Base-by-base conservation (phyloP, 1,140 invertebrate genomes). In the Aphaenogaster ashmeadi region DNA sequence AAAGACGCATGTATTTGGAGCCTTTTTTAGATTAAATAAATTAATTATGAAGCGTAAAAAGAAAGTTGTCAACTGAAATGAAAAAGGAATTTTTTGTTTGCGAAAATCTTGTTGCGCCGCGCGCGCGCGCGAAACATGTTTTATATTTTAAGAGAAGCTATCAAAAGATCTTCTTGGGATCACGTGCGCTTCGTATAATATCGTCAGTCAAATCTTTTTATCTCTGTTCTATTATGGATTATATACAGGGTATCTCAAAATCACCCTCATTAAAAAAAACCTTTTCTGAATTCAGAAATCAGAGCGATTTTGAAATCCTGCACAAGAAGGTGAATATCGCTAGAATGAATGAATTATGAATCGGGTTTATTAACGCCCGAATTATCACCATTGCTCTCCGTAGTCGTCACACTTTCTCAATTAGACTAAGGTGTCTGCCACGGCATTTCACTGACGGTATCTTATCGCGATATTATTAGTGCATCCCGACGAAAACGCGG, bases 401-500 rank as follows among this genome's bases (percentile, higher is more conserved):
- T 21, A 21, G 7, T 44, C 74, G 13, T 77, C 21, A 60, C 38
- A 62, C 41, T 78, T 66, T n/a, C 21, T 79, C 77, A 2, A 36
- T 36, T 79, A 47, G n/a, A 27, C 21, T 64, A 47, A 78, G 1
- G 18, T 56, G 58, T 47, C n/a, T n/a, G 9, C 38, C 7, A 18
- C 27, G 27, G 21, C 11, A n/a, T 36, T 27, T 79, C 38, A 66
- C 18, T 44, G 60, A 11, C 21, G 44, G 18, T 41, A 3, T 56
- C 27, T 67, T 3, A 41, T 47, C 36, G 41, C 11, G 41, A 66
- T 38, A 38, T n/a, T 58, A 72, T 94, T 95, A 97, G 86, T 97
- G 96, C 91, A 95, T 93, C 69, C 94, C 87, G 72, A 97, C 95
- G 85, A 97, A 97, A 41, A 94, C 87, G 92, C 94, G 95, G 52